Base-by-base conservation (phyloP, 1,140 invertebrate species). In the Dufourea novaeangliae region DNA sequence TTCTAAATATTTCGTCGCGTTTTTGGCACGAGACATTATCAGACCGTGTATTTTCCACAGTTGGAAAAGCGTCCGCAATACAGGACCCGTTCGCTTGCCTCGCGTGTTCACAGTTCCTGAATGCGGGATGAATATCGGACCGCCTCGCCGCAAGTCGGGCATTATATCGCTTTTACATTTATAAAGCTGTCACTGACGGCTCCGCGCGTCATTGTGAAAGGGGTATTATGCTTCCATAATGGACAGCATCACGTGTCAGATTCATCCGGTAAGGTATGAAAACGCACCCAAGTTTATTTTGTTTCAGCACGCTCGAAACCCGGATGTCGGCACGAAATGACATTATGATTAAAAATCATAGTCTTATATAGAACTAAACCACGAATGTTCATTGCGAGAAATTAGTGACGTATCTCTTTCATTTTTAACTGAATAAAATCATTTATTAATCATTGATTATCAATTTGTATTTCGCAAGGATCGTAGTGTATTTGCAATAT, bases 171-270 rank as follows among this genome's bases (percentile, higher is more conserved):
- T 80, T 84, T 86, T 71, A 72, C 83, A 83, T 88, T 88, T 86
- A 87, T 85, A 83, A 74, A 81, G 76, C 82, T 83, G 78, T 86
- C 78, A 86, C 68, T 62, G 66, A 82, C 80, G 79, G 56, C 67
- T 74, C n/a, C 78, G 69, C 56, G 52, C 54, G 46, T 52, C 59
- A 80, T 75, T 78, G 76, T 86, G 86, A 88, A 88, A 87, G 79
- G 84, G 84, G 87, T 88, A 87, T 88, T 88, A 87, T 88, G 75
- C 73, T 79, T 78, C 78, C 82, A 87, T 88, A 88, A 88, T 86
- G 78, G 74, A 82, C 81, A 76, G 54, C 74, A 77, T 66, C 78
- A 41, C 79, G 67, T 64, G 82, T 85, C 83, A 82, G 78, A 85
- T 85, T 85, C 84, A 85, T 85, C 83, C 83, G 83, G 79, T 68